Base-by-base conservation (phyloP, 1,140 invertebrate genomes). In the Cyclargus thomasi region DNA sequence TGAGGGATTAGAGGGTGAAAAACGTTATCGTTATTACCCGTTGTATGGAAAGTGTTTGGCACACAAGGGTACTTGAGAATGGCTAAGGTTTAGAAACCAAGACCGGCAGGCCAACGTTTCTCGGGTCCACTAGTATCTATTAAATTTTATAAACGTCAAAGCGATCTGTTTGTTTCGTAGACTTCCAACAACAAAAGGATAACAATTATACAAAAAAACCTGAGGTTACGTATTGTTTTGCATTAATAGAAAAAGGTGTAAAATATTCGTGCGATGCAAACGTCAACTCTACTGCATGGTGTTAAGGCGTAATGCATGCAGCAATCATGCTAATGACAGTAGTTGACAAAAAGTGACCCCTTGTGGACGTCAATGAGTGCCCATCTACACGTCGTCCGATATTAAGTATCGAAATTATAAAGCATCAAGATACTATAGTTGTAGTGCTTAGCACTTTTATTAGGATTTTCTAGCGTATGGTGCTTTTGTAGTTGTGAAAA, bases 321-420 rank as follows among this genome's bases (percentile, higher is more conserved):
- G 23, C 53, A 66, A 72, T 78, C 73, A 73, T 72, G 68, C 71
- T 77, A 75, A 77, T 74, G 68, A 68, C 67, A 70, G 68, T 59
- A 55, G 64, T 65, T 68, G 67, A 80, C 74, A 78, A 78, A 77
- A 70, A 71, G 65, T 72, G 72, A 74, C 72, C 77, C 70, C 74
- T 69, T 57, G 65, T 71, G 69, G 70, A 69, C 66, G 64, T 70
- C 67, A 72, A 77, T 77, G 75, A 75, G 14, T 3, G 39, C 11
- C 1, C 14, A 47, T 14, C 39, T 47, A 11, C 39, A 47, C 39
- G 39, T 1, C 39, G 39, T 47, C 10, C 10, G 14, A 47, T 47
- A 14, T 47, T 47, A 14, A 47, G 39, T 2, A 14, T 3, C 14
- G 39, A 2, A n/a, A n/a, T n/a, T n/a, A n/a, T n/a, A n/a, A n/a